A percentile compares a stretch with the other conserved stretches of the same genome.
phyloP scores from a whole-genome alignment of 2,888 invertebrate genomes.

The Ophion ellenae region DNA sequence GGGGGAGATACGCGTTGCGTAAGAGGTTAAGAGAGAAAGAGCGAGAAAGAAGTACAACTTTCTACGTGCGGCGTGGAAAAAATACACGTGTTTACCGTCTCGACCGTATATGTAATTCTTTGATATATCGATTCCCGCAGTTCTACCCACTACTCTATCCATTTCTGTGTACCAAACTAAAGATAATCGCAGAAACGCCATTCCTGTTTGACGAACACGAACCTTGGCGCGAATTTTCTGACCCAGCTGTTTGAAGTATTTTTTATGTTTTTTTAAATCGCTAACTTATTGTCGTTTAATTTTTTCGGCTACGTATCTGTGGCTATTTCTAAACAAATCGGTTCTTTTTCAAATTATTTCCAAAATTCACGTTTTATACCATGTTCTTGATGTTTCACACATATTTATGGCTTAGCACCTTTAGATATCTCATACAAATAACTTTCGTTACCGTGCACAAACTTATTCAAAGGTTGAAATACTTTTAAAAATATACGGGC shows the following conservation, averaged over 20 bases:
- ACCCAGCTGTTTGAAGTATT: not conserved
- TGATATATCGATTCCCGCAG: conserved; percentile 17
- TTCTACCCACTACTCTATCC: not conserved
- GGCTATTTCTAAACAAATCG: too few species aligned
- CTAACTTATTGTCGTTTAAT: too few species aligned
- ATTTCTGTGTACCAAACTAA: conserved; percentile 2
- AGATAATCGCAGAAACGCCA: conserved; percentile 1
- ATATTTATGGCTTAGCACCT: too few species aligned
- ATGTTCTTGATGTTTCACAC: too few species aligned
- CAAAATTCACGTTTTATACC: too few species aligned
- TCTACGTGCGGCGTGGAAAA: conserved; percentile 36
- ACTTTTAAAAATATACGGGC: too few species aligned
- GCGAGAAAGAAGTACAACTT: conserved; percentile 15
- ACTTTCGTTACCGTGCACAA: too few species aligned
- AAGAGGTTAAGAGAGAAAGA: conserved; percentile 2
- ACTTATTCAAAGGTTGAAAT: too few species aligned
- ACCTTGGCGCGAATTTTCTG: not conserved
- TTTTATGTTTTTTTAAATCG: not conserved
- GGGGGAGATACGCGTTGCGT: conserved; percentile 25
- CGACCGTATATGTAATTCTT: conserved; percentile 16
- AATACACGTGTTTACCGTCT: conserved; percentile 38
- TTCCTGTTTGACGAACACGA: not conserved
- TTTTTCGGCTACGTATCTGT: too few species aligned
- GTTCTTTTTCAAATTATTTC: too few species aligned
- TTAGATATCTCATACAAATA: too few species aligned